Percentiles rank a stretch among this genome's conserved stretches.
Evolutionary conservation across 2,797 vertebrate species (phyloP).

Genomic region (Psittacula derbiana): DNA sequence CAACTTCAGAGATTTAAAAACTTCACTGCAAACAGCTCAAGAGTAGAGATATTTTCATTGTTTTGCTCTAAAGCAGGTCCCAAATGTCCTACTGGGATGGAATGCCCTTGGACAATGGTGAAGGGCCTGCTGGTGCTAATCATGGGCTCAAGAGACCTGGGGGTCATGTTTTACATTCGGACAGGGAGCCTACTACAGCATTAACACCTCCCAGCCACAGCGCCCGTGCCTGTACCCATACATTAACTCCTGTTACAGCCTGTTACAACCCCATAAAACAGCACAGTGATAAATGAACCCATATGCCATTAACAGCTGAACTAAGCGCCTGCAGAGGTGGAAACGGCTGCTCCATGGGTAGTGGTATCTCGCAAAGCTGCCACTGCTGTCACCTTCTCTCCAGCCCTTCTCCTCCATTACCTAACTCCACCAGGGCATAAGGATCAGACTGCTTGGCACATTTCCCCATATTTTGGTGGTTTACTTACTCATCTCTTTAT

Average conservation of each 20-base stretch:
- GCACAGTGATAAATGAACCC: not conserved
- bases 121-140: conserved; percentile 10
- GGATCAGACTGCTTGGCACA: not conserved
- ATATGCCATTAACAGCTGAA: not conserved
- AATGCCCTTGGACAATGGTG: not conserved
- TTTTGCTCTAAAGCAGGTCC: conserved; percentile 19
- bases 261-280: conserved; percentile 23
- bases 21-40: conserved; percentile 38
- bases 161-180: conserved; percentile 60
- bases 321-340: not conserved
- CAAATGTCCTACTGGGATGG: not conserved
- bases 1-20: conserved; percentile 41
- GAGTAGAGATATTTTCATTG: not conserved
- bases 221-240: not conserved
- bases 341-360: not conserved
- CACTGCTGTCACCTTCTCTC: not conserved
- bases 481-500: not conserved
- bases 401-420: not conserved
- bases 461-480: not conserved
- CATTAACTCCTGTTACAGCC: conserved; percentile 39
- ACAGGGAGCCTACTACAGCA: not conserved
- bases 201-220: conserved; percentile 25
- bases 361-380: rapidly evolving
- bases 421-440: not conserved
- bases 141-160: not conserved